A percentile compares a stretch with the other conserved stretches of the same genome.
Conservation (phyloP, 2,797 vertebrate genomes). For the Parambassis ranga region DNA sequence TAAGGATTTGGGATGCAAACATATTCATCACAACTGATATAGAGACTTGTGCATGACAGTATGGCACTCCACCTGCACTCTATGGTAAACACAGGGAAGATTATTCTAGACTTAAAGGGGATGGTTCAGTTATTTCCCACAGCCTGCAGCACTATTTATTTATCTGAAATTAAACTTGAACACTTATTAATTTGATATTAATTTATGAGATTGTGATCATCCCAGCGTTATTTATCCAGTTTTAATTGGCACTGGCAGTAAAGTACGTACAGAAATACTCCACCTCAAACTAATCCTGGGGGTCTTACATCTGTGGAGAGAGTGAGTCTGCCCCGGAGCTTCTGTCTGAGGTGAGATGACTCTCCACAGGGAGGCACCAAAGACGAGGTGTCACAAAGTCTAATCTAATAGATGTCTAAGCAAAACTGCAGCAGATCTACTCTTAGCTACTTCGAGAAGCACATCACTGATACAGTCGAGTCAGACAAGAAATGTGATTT, state of each 20-base stretch:
- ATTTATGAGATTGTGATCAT: no score
- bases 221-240: neutral
- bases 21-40: neutral
- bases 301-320: neutral
- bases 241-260: neutral
- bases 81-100: neutral
- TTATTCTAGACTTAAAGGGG: neutral
- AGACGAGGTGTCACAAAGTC: neutral
- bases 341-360: neutral
- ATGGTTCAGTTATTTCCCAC: no score
- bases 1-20: neutral
- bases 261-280: neutral
- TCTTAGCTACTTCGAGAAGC: neutral
- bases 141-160: no score
- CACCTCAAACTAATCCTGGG: slow-evolving; percentile 2
- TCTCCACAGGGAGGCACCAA: neutral
- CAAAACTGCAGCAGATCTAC: neutral
- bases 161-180: no score
- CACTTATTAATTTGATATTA: no score
- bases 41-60: neutral
- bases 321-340: slow-evolving; percentile 4
- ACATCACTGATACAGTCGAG: no score
- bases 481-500: no score
- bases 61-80: neutral
- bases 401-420: neutral